These are phyloP conservation scores for Origma solitaria DNA, from an alignment of 2,113 vertebrate species.

Conservation along the genomic window DNA sequence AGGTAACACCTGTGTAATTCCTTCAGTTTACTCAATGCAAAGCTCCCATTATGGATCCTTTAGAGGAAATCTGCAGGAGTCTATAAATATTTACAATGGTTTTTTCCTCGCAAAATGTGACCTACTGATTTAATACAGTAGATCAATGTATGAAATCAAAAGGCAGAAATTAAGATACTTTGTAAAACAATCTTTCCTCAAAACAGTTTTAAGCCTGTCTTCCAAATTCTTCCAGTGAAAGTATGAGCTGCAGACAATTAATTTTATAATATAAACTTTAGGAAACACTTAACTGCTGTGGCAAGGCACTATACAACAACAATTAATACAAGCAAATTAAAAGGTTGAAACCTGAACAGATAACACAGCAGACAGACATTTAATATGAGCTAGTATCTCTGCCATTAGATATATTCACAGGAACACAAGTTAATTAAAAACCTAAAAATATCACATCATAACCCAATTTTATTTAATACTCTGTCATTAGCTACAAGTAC, in stretches of 20 bases:
- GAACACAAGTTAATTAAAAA: neutral
- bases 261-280: neutral
- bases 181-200: neutral
- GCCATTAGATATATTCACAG: neutral
- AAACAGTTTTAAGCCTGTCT: neutral
- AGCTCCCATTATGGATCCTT: neutral
- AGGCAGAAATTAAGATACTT: neutral
- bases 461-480: neutral
- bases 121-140: neutral
- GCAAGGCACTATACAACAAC: neutral
- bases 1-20: neutral
- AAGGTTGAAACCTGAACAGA: neutral
- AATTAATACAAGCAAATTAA: neutral
- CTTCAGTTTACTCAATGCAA: neutral
- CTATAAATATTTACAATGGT: neutral
- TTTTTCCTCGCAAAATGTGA: neutral
- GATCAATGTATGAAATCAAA: neutral
- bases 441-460: neutral
- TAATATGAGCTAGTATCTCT: neutral
- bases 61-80: neutral
- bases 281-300: neutral
- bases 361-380: neutral
- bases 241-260: neutral
- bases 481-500: constrained; percentile 1
- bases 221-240: neutral